Evolutionary conservation across 2,797 vertebrate genomes (phyloP).

Genomic region (Chrysolophus pictus): DNA sequence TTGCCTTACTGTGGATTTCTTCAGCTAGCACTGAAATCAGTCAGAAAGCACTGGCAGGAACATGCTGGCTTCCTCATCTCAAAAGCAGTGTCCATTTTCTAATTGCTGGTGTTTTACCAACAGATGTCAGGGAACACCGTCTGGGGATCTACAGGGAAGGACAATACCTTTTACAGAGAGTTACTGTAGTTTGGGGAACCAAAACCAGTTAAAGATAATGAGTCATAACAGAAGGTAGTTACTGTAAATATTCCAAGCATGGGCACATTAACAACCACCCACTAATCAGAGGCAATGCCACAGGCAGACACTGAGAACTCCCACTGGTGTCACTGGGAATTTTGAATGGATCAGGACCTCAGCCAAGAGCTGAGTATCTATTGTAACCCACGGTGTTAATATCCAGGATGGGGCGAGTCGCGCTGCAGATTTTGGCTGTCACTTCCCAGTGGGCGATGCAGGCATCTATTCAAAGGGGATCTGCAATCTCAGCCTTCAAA

Average conservation of each 20-base stretch:
- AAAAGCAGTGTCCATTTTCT: background rate
- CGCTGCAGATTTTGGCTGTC: background rate
- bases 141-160: background rate
- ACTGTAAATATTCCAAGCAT: constrained; percentile 76
- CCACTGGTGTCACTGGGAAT: constrained; percentile 37
- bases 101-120: background rate
- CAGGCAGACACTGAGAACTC: constrained; percentile 67
- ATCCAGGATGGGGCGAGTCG: background rate
- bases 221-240: constrained; percentile 69
- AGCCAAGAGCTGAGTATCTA: background rate
- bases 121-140: background rate
- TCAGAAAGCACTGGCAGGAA: fast-evolving
- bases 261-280: constrained; percentile 76
- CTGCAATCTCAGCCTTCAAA: background rate
- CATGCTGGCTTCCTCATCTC: background rate
- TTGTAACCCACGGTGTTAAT: background rate
- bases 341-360: constrained; percentile 35
- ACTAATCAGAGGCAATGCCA: constrained; percentile 50
- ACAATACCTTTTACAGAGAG: background rate
- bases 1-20: background rate
- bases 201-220: constrained; percentile 49
- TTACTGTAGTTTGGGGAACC: constrained; percentile 1
- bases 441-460: background rate
- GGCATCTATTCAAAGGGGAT: background rate
- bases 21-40: background rate